These are phyloP conservation scores for Montipora efflorescens DNA, from an alignment of 64 coral and sea anemone genomes.

Conservation along the genomic window DNA sequence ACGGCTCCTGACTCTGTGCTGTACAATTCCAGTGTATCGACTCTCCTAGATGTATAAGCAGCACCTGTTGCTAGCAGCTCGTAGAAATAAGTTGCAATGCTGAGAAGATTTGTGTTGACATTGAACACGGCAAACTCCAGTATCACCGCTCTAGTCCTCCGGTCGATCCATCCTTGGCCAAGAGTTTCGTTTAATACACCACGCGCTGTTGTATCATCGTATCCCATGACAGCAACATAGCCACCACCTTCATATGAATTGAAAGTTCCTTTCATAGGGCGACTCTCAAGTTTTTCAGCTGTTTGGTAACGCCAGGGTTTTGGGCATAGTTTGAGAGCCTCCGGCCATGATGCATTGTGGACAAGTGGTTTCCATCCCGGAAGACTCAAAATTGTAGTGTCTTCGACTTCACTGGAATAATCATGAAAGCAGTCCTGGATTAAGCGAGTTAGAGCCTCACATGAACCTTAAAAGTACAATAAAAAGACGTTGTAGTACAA, in stretches of 20 bases:
- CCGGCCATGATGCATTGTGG: constrained; percentile 21
- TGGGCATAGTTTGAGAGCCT: constrained; percentile 29
- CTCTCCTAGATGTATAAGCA: neutral
- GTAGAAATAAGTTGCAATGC: constrained; percentile 17
- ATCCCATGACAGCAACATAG: constrained; percentile 20
- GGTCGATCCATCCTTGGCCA: constrained; percentile 9
- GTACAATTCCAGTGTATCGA: constrained; percentile 20
- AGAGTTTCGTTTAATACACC: neutral
- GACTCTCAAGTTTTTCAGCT: neutral
- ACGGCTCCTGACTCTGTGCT: constrained; percentile 12
- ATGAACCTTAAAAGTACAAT: neutral
- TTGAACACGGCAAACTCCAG: constrained; percentile 29
- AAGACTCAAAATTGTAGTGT: constrained; percentile 44
- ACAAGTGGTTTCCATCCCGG: constrained; percentile 49
- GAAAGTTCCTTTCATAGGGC: neutral
- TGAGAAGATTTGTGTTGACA: constrained; percentile 16
- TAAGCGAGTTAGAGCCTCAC: neutral
- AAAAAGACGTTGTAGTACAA: neutral
- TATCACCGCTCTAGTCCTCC: constrained; percentile 9
- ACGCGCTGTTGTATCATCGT: neutral
- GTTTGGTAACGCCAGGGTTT: constrained; percentile 66
- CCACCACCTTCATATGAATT: constrained; percentile 31
- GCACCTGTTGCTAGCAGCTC: neutral
- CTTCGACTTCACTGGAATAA: neutral
- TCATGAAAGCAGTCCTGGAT: constrained; percentile 28